Evolutionary conservation across 2,113 vertebrate species (phyloP).

Genomic region (Speoplatyrhinus poulsoni): DNA sequence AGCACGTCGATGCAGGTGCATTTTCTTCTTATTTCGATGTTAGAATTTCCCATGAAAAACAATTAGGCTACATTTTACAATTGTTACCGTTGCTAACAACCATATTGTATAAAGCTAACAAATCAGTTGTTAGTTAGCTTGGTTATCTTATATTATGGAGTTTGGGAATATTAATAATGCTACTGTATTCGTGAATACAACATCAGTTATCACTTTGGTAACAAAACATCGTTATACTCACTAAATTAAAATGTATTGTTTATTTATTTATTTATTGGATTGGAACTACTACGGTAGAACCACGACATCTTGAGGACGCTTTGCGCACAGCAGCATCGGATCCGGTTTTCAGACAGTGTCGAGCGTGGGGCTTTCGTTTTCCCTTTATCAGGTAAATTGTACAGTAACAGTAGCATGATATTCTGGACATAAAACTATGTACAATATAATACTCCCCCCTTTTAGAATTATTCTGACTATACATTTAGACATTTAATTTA

Average conservation of each 20-base stretch:
- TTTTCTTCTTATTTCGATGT: too few species aligned
- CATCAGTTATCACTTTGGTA: background rate
- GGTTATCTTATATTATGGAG: background rate
- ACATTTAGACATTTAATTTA: background rate
- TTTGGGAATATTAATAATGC: background rate
- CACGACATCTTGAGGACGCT: constrained; percentile 76
- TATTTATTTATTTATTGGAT: background rate
- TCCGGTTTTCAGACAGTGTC: constrained; percentile 85
- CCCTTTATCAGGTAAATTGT: constrained; percentile 84
- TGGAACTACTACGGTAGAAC: constrained; percentile 71
- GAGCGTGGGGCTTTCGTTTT: constrained; percentile 85
- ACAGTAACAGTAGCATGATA: background rate
- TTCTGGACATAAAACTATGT: background rate
- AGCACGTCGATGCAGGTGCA: constrained; percentile 83
- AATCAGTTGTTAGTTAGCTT: background rate
- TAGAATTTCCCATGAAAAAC: background rate
- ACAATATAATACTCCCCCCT: background rate
- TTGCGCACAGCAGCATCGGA: constrained; percentile 78
- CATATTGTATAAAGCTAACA: background rate
- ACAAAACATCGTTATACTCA: background rate
- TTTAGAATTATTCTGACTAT: background rate
- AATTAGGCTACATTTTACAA: background rate
- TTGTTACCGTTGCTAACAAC: background rate
- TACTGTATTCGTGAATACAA: background rate
- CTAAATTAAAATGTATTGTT: background rate